A percentile compares a stretch with the other conserved stretches of the same genome.
Conservation (phyloP, 2,113 vertebrate species). For the Micromys minutus region DNA sequence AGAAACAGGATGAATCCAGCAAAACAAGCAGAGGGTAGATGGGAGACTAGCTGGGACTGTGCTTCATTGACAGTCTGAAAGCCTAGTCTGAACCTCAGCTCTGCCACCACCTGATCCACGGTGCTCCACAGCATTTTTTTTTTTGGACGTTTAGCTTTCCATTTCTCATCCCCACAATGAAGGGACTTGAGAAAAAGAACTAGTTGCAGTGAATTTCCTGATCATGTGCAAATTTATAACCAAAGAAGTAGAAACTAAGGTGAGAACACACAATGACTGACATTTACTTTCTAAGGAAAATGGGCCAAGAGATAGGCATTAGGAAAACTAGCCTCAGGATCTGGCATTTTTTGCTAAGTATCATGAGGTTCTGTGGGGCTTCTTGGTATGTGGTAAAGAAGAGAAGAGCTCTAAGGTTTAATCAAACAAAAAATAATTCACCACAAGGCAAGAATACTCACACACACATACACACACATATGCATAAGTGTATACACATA, state of each 20-base stretch:
- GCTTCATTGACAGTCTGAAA: background rate
- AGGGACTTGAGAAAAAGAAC: background rate
- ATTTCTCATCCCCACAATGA: background rate
- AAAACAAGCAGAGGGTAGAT: background rate
- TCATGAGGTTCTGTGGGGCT: rapidly evolving
- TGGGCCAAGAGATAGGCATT: background rate
- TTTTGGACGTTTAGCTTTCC: background rate
- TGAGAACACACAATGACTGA: background rate
- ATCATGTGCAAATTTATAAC: background rate
- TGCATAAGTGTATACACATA: background rate
- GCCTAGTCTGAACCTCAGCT: background rate
- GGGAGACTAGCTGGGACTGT: background rate
- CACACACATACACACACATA: background rate
- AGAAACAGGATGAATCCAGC: background rate
- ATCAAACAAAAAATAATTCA: constrained; percentile 25
- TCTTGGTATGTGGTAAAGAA: background rate
- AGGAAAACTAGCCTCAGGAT: background rate
- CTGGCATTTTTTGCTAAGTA: background rate
- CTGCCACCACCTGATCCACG: background rate
- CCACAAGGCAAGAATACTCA: background rate
- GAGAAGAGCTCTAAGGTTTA: background rate
- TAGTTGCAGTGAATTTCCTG: background rate
- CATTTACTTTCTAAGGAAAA: background rate
- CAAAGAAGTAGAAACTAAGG: constrained; percentile 18
- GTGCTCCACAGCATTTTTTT: background rate